Evolutionary conservation across 1,140 invertebrate genomes (phyloP).

Genomic region (Oncopeltus fasciatus): DNA sequence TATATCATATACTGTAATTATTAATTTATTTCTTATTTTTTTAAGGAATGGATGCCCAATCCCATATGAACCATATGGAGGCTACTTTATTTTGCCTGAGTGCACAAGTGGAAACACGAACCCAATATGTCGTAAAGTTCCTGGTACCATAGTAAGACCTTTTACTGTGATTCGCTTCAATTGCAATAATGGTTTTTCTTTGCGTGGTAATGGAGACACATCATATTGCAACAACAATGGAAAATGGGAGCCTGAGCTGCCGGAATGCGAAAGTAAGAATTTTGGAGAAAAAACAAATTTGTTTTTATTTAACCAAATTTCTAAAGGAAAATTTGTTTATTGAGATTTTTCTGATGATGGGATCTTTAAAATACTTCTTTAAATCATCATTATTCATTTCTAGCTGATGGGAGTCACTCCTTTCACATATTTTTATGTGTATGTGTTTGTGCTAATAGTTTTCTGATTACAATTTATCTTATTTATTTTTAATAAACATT

Average conservation of each 20-base stretch:
- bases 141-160: constrained; percentile 3
- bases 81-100: not conserved
- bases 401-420: no score
- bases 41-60: constrained; percentile 1
- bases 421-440: no score
- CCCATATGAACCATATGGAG: not conserved
- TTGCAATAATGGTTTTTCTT: constrained; percentile 4
- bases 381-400: no score
- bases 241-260: constrained; percentile 8
- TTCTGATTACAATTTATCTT: no score
- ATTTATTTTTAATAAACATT: no score
- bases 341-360: no score
- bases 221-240: constrained; percentile 6
- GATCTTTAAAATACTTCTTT: no score
- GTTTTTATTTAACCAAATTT: no score
- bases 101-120: not conserved
- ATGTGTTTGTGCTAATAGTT: no score
- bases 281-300: no score
- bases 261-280: constrained; percentile 14
- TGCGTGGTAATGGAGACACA: not conserved
- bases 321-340: no score
- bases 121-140: not conserved
- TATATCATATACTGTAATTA: not conserved
- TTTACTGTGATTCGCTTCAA: not conserved
- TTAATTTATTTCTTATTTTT: not conserved